Evolutionary conservation across 2,888 invertebrate species (phyloP).

Genomic region (Eupithecia subumbrata): DNA sequence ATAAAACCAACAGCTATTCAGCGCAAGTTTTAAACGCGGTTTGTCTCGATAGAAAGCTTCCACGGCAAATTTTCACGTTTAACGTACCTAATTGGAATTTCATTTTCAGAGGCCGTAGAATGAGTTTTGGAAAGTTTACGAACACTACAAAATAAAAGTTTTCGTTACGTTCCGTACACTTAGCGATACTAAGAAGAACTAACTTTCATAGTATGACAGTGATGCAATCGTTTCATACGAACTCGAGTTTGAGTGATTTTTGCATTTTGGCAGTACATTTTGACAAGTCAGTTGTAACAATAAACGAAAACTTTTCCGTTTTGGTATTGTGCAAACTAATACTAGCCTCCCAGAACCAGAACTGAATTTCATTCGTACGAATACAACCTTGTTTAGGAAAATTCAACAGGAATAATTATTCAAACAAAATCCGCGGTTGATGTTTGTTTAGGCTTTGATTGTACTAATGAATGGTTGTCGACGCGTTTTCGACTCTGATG

Average conservation of each 20-base stretch:
- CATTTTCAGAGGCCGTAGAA: not conserved
- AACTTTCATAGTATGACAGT: not conserved
- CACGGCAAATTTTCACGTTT: conserved; percentile 29
- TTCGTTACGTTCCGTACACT: not conserved
- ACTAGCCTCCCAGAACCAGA: not conserved
- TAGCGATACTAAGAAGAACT: not conserved
- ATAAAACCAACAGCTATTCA: not conserved
- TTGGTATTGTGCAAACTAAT: not conserved
- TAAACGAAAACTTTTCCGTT: not conserved
- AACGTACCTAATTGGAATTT: conserved; percentile 41
- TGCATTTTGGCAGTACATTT: not conserved
- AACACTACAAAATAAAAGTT: not conserved
- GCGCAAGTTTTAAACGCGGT: conserved; percentile 30
- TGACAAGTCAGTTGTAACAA: not conserved
- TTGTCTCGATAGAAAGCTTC: conserved; percentile 38
- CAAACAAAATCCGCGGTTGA: conserved; percentile 62
- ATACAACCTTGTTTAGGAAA: conserved; percentile 59
- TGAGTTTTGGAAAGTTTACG: not conserved
- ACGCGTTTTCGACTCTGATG: conserved; percentile 26
- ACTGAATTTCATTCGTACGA: conserved; percentile 38
- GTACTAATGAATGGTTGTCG: conserved; percentile 58
- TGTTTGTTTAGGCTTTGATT: conserved; percentile 74
- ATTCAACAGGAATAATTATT: conserved; percentile 70
- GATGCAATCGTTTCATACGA: not conserved
- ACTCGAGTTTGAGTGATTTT: not conserved